A percentile compares a stretch with the other conserved stretches of the same genome.
Conservation (phyloP, 2,888 invertebrate genomes). For the Phyllotreta striolata region DNA sequence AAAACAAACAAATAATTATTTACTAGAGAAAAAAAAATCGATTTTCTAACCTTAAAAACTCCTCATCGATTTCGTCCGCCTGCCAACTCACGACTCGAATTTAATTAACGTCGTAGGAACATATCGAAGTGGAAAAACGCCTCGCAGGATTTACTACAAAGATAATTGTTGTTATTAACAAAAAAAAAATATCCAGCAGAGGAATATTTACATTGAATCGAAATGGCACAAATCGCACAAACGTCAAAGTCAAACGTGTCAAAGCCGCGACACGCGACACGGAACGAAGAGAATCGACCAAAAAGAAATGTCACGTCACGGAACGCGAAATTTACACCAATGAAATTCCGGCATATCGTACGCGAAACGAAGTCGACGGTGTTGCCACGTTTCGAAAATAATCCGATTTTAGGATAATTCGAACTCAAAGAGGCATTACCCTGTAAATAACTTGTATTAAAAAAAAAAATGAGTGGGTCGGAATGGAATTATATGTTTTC, state of each 20-base stretch:
- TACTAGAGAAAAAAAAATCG: slow-evolving; percentile 20
- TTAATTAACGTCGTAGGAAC: too few relatives aligned
- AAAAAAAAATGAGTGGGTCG: too few relatives aligned
- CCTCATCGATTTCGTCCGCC: slow-evolving; percentile 15
- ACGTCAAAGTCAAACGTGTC: slow-evolving; percentile 16
- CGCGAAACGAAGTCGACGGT: too few relatives aligned
- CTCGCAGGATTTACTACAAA: slow-evolving; percentile 25
- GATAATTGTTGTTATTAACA: slow-evolving; percentile 18
- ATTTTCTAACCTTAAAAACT: slow-evolving; percentile 36
- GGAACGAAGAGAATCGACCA: slow-evolving; percentile 12
- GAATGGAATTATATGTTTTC: too few relatives aligned
- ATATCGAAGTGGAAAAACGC: neutral
- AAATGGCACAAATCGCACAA: slow-evolving; percentile 6
- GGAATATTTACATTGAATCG: slow-evolving; percentile 25
- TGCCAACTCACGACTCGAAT: slow-evolving; percentile 2
- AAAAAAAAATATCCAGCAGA: slow-evolving; percentile 29
- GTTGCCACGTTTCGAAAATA: too few relatives aligned
- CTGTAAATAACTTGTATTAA: too few relatives aligned
- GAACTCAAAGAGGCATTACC: too few relatives aligned
- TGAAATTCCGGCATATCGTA: neutral
- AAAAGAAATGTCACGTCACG: slow-evolving; percentile 14
- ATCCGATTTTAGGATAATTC: too few relatives aligned
- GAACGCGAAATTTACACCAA: slow-evolving; percentile 19
- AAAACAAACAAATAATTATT: slow-evolving; percentile 16
- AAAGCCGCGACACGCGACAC: slow-evolving; percentile 8